These are phyloP conservation scores for Idaea aversata DNA, from an alignment of 2,888 invertebrate species.

Conservation along the genomic window DNA sequence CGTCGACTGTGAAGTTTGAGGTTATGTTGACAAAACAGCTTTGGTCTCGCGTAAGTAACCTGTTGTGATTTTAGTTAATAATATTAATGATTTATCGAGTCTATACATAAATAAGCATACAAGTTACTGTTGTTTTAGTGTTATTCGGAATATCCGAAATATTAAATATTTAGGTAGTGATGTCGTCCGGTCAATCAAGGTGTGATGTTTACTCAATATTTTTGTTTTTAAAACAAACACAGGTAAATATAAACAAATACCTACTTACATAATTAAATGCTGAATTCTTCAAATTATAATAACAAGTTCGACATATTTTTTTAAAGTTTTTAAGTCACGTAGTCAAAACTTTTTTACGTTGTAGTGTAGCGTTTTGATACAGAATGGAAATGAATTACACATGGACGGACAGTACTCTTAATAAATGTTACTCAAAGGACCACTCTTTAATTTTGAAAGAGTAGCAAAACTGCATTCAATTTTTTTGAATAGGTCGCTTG, in stretches of 20 bases:
- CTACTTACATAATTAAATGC: not conserved
- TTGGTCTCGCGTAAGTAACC: conserved; percentile 52
- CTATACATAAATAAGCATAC: not conserved
- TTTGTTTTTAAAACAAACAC: not conserved
- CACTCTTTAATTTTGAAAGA: no score
- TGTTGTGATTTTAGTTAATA: not conserved
- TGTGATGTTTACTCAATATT: not conserved
- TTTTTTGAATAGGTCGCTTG: no score
- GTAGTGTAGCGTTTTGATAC: no score
- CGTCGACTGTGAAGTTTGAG: conserved; percentile 38
- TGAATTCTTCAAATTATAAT: not conserved
- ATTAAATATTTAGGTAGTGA: not conserved
- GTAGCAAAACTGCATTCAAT: no score
- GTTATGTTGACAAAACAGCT: conserved; percentile 69
- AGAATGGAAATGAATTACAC: no score
- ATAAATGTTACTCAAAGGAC: no score
- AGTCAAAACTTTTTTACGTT: not conserved
- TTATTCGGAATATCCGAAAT: not conserved
- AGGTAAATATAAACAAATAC: not conserved
- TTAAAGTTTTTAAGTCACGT: not conserved
- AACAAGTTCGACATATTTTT: not conserved
- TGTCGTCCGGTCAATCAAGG: not conserved
- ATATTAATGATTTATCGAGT: not conserved
- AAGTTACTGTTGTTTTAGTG: no score
- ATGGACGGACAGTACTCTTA: no score